phyloP scores from a whole-genome alignment of 2,797 vertebrate species.

The Platyrinchus mystaceus region DNA sequence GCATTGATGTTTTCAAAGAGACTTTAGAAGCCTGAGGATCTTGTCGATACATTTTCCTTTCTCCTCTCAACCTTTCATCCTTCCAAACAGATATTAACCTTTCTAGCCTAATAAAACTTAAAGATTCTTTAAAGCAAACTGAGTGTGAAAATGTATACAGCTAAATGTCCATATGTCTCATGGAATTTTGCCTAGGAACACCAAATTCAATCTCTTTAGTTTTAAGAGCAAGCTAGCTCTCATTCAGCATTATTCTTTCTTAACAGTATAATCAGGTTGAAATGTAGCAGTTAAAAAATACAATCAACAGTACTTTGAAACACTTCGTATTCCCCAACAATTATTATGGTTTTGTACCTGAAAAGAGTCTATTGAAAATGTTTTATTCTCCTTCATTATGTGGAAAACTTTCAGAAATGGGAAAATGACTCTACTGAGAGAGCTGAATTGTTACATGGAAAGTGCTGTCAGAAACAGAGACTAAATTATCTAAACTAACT shows the following conservation, averaged over 20 bases:
- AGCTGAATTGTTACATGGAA: background rate
- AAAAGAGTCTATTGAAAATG: background rate
- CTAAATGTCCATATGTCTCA: background rate
- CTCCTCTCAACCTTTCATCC: background rate
- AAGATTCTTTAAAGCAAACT: background rate
- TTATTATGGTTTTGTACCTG: background rate
- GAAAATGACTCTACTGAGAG: background rate
- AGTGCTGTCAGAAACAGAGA: slow-evolving; percentile 15
- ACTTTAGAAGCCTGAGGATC: background rate
- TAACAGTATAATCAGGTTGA: background rate
- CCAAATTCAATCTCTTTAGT: background rate
- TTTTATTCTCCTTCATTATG: background rate
- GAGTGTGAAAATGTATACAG: background rate
- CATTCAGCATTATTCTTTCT: background rate
- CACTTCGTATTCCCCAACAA: background rate
- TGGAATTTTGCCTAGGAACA: background rate
- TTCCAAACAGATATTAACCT: slow-evolving; percentile 59
- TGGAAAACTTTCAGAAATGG: background rate
- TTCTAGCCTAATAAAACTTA: slow-evolving; percentile 32
- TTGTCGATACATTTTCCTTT: background rate
- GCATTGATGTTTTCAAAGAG: background rate
- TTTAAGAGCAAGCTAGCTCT: background rate
- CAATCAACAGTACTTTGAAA: background rate
- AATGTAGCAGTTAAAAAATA: background rate
- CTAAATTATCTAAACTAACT: background rate